Evolutionary conservation across 2,797 vertebrate species (phyloP).

Genomic region (Lutjanus campechanus): DNA sequence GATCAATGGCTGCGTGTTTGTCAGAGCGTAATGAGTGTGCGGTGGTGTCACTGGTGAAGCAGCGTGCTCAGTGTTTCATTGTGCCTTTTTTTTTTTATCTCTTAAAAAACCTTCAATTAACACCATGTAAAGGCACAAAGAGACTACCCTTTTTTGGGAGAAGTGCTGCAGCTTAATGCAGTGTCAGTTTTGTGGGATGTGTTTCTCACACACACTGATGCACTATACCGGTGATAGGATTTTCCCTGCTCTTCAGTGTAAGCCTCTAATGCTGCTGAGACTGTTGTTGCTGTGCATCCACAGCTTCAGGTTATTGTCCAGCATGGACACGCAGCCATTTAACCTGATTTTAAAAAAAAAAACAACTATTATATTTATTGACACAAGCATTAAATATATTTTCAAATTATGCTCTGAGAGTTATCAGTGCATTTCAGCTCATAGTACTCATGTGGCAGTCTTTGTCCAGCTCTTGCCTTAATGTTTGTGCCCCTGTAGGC

Average conservation of each 20-base stretch:
- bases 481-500: not conserved
- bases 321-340: constrained; percentile 19
- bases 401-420: not conserved
- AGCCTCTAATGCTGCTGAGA: constrained; percentile 48
- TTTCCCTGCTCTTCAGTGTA: constrained; percentile 40
- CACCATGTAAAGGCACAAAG: not conserved
- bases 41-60: not conserved
- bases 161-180: constrained; percentile 7
- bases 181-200: constrained; percentile 25
- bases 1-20: constrained; percentile 36
- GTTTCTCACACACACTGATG: not conserved
- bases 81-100: constrained; percentile 21
- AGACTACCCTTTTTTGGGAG: not conserved
- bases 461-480: not conserved
- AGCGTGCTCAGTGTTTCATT: constrained; percentile 3
- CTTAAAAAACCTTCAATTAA: constrained; percentile 22
- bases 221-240: constrained; percentile 32
- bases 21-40: constrained; percentile 28
- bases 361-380: not conserved
- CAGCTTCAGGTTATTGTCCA: constrained; percentile 24
- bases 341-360: constrained; percentile 7
- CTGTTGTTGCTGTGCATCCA: constrained; percentile 28
- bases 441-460: not conserved
- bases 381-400: not conserved
- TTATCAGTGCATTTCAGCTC: not conserved